These are phyloP conservation scores for Abrostola tripartita DNA, from an alignment of 2,888 invertebrate species.

Conservation along the genomic window DNA sequence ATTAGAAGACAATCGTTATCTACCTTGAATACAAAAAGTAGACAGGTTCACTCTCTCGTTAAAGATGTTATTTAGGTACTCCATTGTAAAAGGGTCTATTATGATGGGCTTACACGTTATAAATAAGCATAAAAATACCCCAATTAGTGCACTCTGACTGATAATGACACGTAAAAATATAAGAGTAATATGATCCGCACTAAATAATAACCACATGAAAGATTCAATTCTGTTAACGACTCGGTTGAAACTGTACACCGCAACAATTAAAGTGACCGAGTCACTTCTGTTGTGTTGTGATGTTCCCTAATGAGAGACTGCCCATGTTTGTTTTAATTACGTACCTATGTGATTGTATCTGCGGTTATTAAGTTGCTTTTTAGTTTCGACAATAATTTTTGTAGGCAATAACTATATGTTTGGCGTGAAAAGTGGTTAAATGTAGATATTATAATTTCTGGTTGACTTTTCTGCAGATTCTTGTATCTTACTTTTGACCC, in stretches of 20 bases:
- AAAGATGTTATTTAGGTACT: too few relatives aligned
- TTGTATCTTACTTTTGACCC: too few relatives aligned
- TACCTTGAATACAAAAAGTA: too few relatives aligned
- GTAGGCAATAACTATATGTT: too few relatives aligned
- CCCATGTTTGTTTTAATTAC: slow-evolving; percentile 34
- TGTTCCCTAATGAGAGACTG: slow-evolving; percentile 61
- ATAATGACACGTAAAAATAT: slow-evolving; percentile 54
- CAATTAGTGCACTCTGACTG: slow-evolving; percentile 61
- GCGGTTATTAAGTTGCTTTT: not conserved
- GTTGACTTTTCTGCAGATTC: too few relatives aligned
- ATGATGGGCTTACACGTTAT: not conserved
- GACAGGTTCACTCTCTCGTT: too few relatives aligned
- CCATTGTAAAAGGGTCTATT: too few relatives aligned
- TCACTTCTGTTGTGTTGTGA: slow-evolving; percentile 62
- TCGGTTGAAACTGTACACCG: slow-evolving; percentile 72
- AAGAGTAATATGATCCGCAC: slow-evolving; percentile 62
- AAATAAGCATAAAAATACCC: slow-evolving; percentile 24
- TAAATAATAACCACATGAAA: slow-evolving; percentile 68
- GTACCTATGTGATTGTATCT: slow-evolving; percentile 20
- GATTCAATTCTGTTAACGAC: slow-evolving; percentile 61
- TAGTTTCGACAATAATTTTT: not conserved
- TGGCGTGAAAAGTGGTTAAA: too few relatives aligned
- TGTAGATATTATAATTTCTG: too few relatives aligned
- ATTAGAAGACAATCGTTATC: too few relatives aligned
- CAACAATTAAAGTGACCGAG: slow-evolving; percentile 72